These are phyloP conservation scores for Drosophila ochracea DNA, from an alignment of 2,888 invertebrate genomes.

Conservation along the genomic window DNA sequence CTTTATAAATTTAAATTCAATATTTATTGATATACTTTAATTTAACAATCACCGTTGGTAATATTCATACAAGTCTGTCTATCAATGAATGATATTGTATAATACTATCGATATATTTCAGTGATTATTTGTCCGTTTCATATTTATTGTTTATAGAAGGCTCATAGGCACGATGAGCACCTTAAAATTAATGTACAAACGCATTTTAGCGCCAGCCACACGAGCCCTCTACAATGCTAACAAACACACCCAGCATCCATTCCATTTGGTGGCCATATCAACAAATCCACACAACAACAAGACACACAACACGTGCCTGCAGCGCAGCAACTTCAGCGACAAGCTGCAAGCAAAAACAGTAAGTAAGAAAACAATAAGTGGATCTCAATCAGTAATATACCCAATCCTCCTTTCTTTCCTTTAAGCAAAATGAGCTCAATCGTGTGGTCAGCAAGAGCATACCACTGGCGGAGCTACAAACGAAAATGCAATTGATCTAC, in stretches of 20 bases:
- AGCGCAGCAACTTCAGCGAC: slow-evolving; percentile 26
- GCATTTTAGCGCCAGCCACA: not conserved
- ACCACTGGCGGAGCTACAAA: slow-evolving; percentile 80
- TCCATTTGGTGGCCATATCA: slow-evolving; percentile 37
- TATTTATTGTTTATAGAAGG: slow-evolving; percentile 14
- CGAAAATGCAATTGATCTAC: slow-evolving; percentile 90
- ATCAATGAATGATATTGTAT: not conserved
- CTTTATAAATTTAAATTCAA: not conserved
- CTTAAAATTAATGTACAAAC: slow-evolving; percentile 48
- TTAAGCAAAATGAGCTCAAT: slow-evolving; percentile 35
- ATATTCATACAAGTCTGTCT: not conserved
- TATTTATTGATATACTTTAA: not conserved
- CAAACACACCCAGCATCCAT: slow-evolving; percentile 20
- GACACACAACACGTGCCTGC: slow-evolving; percentile 41
- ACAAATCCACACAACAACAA: slow-evolving; percentile 40
- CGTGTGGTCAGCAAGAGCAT: slow-evolving; percentile 46
- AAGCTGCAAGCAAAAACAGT: slow-evolving; percentile 28
- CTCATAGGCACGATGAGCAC: slow-evolving; percentile 42
- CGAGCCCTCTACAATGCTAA: not conserved
- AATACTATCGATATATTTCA: slow-evolving; percentile 29
- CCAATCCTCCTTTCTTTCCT: not conserved
- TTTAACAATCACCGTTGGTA: not conserved
- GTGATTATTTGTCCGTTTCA: slow-evolving; percentile 18
- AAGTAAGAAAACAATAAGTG: not conserved
- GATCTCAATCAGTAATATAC: not conserved